Conservation (phyloP, 2,888 invertebrate genomes). For the Drosophila ezoana region DNA sequence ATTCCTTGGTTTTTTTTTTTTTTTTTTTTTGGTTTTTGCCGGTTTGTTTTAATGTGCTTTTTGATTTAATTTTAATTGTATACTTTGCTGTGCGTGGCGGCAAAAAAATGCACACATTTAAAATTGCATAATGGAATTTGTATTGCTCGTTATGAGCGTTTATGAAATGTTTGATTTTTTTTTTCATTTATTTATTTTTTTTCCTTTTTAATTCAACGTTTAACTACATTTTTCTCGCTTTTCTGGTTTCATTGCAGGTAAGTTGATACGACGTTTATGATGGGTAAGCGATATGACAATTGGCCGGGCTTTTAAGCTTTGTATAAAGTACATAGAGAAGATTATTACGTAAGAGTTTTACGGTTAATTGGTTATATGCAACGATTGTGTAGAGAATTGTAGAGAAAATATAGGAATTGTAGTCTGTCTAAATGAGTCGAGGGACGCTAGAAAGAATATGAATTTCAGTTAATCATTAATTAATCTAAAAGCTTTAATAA, state of each 20-base stretch:
- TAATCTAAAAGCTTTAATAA: too few relatives aligned
- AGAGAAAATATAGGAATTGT: too few relatives aligned
- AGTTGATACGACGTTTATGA: slow-evolving; percentile 22
- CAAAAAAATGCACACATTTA: slow-evolving; percentile 15
- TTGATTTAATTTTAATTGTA: slow-evolving; percentile 62
- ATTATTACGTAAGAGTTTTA: background rate
- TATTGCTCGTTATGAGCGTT: slow-evolving; percentile 14
- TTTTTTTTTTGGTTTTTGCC: slow-evolving; percentile 19
- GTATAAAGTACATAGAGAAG: slow-evolving; percentile 1
- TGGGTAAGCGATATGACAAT: slow-evolving; percentile 25
- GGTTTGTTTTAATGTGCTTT: slow-evolving; percentile 24
- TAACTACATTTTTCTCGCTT: slow-evolving; percentile 2
- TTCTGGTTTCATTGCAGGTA: slow-evolving; percentile 41
- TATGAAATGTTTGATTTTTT: slow-evolving; percentile 19
- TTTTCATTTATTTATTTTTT: slow-evolving; percentile 3
- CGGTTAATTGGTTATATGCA: background rate
- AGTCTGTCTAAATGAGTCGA: too few relatives aligned
- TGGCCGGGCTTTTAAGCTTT: slow-evolving; percentile 15
- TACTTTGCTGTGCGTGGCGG: slow-evolving; percentile 31
- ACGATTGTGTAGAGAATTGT: too few relatives aligned
- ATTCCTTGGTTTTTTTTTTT: background rate
- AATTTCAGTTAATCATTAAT: too few relatives aligned
- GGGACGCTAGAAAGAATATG: too few relatives aligned
- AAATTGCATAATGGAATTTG: slow-evolving; percentile 35
- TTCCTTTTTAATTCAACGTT: slow-evolving; percentile 18